Conservation (phyloP, 2,888 invertebrate genomes). For the Tipula lateralis region DNA sequence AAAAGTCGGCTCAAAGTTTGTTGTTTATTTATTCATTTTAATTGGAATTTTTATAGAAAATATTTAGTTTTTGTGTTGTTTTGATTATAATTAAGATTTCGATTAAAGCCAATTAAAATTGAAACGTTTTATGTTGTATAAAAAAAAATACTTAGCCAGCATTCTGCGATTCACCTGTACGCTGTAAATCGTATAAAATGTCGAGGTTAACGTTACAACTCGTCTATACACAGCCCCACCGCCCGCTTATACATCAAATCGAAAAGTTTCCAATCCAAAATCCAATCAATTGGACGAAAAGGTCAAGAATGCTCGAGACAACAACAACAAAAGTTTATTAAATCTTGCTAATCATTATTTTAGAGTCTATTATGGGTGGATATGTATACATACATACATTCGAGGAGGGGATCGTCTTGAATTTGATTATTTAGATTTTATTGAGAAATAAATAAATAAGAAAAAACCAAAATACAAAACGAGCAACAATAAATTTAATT, state of each 20-base stretch:
- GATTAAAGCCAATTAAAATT: constrained; percentile 11
- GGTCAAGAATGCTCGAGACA: not conserved
- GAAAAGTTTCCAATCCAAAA: not conserved
- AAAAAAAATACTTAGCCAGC: not conserved
- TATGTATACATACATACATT: not conserved
- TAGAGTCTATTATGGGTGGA: not conserved
- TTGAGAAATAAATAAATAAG: constrained; percentile 24
- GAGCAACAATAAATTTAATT: constrained; percentile 19
- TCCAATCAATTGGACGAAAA: not conserved
- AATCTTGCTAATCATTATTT: constrained; percentile 24
- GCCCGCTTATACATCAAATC: not conserved
- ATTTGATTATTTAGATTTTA: too few relatives aligned
- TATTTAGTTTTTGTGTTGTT: not conserved
- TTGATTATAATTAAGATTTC: constrained; percentile 19
- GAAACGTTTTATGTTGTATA: not conserved
- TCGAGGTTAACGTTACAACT: not conserved
- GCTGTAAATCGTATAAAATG: not conserved
- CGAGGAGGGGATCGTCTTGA: not conserved
- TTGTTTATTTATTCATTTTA: not conserved
- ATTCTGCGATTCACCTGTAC: not conserved
- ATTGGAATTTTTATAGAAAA: constrained; percentile 24
- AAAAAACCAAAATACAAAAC: not conserved
- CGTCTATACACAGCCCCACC: not conserved
- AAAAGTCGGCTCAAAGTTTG: not conserved
- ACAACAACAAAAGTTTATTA: not conserved